Conservation (phyloP, 2,797 vertebrate species). For the Phalanger gymnotis region DNA sequence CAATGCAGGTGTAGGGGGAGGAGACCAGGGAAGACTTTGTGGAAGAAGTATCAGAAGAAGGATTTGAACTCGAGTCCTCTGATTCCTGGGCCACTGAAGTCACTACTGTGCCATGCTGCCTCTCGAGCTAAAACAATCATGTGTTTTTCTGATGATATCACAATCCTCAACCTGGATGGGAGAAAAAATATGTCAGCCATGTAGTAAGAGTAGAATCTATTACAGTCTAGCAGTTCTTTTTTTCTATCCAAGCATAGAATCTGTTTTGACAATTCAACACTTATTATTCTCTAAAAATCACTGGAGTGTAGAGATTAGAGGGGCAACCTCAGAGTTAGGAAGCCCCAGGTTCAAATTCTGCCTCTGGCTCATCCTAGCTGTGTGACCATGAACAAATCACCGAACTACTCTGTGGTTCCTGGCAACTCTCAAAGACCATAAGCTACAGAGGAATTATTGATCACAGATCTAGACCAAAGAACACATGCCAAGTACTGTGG, state of each 20-base stretch:
- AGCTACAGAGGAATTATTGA: background rate
- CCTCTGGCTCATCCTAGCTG: background rate
- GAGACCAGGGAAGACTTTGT: background rate
- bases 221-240: background rate
- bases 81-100: background rate
- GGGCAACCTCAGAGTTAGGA: background rate
- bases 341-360: background rate
- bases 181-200: background rate
- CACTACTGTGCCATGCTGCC: background rate
- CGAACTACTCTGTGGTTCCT: slow-evolving; percentile 20
- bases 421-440: too few relatives aligned
- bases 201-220: background rate
- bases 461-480: background rate
- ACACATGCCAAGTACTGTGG: background rate
- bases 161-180: background rate
- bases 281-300: background rate
- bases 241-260: background rate
- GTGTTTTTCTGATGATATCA: background rate
- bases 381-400: background rate
- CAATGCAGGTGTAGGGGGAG: background rate
- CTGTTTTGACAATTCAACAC: background rate
- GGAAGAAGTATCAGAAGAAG: background rate
- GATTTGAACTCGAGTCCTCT: background rate
- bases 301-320: background rate
- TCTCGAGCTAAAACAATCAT: background rate